Base-by-base conservation (phyloP, 2,888 invertebrate species). In the Seira ritae region DNA sequence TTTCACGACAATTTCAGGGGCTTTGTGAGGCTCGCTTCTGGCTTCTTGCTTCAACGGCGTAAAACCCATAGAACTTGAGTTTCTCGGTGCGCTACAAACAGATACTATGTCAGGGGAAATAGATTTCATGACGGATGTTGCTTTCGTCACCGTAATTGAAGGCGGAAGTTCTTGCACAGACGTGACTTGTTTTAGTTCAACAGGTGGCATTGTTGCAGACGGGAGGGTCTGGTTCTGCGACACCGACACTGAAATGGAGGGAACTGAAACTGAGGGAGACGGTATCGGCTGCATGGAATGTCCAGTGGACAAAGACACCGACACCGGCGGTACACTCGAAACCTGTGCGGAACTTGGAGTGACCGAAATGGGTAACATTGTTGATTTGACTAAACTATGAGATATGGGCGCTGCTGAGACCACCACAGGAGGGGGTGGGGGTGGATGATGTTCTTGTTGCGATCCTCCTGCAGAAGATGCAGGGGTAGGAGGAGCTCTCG, bases 41-140 rank as follows among this genome's bases (percentile, higher is more conserved):
- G 66, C 75, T n/a, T 66, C 75, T 23, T 23, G 37, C 22, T 60
- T 68, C 6, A 76, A 24, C 8, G 76, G 76, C 3, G 81, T 75
- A 22, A 70, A 81, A 22, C 66, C 62, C 0, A 15, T 15, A 2
- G 23, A 19, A 17, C 50, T 70, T 0, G 69, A 60, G 8, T 42
- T 65, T 23, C 6, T 31, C 8, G 31, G 8, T 19, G n/a, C 10
- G 19, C 69, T 62, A 55, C 31, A 66, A 0, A 81, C 81, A 0
- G 81, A 70, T 1, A 81, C 71, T 42, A 81, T 81, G 24, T 81
- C 81, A 19, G 81, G 81, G 8, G 75, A 75, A 31, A 81, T 67
- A 0, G 75, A 75, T 60, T 81, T 81, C 81, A 81, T 81, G 20
- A 81, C 81, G 10, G 81, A 74, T 1, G 81, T 81, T 1, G 81